phyloP scores from a whole-genome alignment of 2,113 vertebrate species.

The Agapornis roseicollis region DNA sequence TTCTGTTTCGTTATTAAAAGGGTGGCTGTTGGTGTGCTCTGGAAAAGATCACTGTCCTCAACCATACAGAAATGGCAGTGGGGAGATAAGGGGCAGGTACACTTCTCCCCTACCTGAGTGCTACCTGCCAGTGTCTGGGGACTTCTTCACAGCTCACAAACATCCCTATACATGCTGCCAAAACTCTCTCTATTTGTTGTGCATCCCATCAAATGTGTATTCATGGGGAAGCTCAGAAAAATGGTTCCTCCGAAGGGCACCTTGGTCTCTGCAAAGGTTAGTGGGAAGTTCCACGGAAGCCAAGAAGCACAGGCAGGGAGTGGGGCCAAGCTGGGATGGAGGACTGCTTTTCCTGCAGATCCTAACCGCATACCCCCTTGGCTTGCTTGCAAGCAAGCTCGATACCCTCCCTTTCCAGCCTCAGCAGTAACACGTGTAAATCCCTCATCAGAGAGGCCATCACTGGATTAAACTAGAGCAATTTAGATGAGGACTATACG shows the following conservation, averaged over 20 bases:
- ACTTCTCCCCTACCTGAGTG: not conserved
- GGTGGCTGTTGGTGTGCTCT: not conserved
- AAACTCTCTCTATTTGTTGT: not conserved
- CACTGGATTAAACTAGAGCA: not conserved
- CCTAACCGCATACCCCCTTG: rapidly evolving
- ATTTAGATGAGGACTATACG: not conserved
- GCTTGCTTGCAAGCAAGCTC: not conserved
- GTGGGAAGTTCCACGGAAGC: not conserved
- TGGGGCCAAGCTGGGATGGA: not conserved
- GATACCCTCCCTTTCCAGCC: not conserved
- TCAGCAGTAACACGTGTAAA: not conserved
- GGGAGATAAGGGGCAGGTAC: not conserved
- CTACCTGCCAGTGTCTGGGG: not conserved
- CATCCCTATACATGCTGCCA: not conserved
- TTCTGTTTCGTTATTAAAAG: not conserved
- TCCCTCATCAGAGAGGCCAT: not conserved
- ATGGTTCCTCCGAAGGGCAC: rapidly evolving
- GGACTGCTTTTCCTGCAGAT: not conserved
- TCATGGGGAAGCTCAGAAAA: not conserved
- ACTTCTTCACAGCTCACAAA: not conserved
- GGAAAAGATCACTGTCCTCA: not conserved
- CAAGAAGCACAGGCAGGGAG: not conserved
- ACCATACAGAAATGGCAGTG: not conserved
- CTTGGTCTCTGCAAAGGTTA: not conserved
- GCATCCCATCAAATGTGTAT: not conserved